These are phyloP conservation scores for Hormaphis cornu DNA, from an alignment of 1,140 invertebrate genomes.

Conservation along the genomic window DNA sequence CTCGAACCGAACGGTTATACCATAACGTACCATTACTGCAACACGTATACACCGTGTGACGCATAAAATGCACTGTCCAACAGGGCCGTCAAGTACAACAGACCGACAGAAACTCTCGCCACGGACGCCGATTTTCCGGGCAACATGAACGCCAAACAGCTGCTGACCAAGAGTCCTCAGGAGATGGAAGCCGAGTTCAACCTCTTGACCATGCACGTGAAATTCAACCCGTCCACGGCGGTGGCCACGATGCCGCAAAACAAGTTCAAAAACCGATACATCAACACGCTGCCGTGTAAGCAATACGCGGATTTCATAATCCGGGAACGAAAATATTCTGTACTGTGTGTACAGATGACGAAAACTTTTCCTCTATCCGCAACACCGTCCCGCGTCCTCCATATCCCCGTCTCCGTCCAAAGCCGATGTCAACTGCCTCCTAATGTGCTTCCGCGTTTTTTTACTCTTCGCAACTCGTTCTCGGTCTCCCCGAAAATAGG, in stretches of 20 bases:
- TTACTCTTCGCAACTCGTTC: too few species aligned
- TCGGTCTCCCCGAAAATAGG: too few species aligned
- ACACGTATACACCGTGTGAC: too few species aligned
- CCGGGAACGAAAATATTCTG: background rate
- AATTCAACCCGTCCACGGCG: background rate
- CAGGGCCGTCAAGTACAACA: background rate
- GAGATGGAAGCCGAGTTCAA: slow-evolving; percentile 1
- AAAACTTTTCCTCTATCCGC: too few species aligned
- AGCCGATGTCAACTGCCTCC: too few species aligned
- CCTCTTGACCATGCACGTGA: background rate
- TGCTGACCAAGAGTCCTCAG: background rate
- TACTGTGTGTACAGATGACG: background rate
- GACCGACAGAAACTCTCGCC: background rate
- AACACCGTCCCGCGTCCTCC: too few species aligned
- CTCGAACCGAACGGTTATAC: too few species aligned
- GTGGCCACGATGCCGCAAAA: background rate
- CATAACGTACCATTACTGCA: too few species aligned
- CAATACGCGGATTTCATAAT: background rate
- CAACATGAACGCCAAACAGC: background rate
- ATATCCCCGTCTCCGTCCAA: too few species aligned
- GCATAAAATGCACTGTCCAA: too few species aligned
- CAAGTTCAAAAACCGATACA: slow-evolving; percentile 24
- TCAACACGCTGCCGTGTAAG: slow-evolving; percentile 27
- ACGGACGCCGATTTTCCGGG: background rate
- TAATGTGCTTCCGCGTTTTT: too few species aligned